Percentiles rank a stretch among this genome's conserved stretches.
Evolutionary conservation across 2,113 vertebrate species (phyloP).

Genomic region (Amphiprion percula): DNA sequence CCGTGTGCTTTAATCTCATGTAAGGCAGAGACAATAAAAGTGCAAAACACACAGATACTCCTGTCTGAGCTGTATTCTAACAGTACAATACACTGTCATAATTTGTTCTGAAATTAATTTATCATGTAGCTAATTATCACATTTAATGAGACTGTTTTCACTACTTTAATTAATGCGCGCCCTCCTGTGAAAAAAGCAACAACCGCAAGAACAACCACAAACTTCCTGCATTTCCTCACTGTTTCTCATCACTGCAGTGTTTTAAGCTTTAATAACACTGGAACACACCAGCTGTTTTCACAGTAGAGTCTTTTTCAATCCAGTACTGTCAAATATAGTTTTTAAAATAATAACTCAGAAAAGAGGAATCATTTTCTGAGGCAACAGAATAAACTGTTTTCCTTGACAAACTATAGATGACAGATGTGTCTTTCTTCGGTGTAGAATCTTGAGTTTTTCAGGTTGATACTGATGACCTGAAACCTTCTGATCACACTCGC

Average conservation of each 20-base stretch:
- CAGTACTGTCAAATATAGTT: too few relatives aligned
- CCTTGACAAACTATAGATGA: too few relatives aligned
- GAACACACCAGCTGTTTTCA: neutral
- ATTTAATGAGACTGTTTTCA: slow-evolving; percentile 19
- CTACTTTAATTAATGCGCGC: slow-evolving; percentile 3
- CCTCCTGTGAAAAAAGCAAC: neutral
- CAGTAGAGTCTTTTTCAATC: too few relatives aligned
- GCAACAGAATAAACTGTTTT: too few relatives aligned
- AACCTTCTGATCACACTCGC: too few relatives aligned
- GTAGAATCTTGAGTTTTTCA: too few relatives aligned
- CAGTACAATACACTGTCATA: neutral
- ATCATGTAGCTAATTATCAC: slow-evolving; percentile 10
- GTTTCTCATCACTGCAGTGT: neutral
- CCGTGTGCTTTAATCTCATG: slow-evolving; percentile 4
- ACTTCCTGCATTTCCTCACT: neutral
- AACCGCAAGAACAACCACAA: neutral
- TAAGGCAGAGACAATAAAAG: neutral
- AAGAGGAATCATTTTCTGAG: too few relatives aligned
- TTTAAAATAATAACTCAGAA: too few relatives aligned
- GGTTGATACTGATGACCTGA: too few relatives aligned
- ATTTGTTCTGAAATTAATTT: slow-evolving; percentile 7
- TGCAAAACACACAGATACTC: neutral
- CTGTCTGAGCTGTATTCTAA: slow-evolving; percentile 2
- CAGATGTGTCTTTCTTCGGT: too few relatives aligned
- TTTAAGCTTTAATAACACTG: neutral